These are phyloP conservation scores for Astreopora myriophthalma DNA, from an alignment of 64 coral and sea anemone genomes.

Conservation along the genomic window DNA sequence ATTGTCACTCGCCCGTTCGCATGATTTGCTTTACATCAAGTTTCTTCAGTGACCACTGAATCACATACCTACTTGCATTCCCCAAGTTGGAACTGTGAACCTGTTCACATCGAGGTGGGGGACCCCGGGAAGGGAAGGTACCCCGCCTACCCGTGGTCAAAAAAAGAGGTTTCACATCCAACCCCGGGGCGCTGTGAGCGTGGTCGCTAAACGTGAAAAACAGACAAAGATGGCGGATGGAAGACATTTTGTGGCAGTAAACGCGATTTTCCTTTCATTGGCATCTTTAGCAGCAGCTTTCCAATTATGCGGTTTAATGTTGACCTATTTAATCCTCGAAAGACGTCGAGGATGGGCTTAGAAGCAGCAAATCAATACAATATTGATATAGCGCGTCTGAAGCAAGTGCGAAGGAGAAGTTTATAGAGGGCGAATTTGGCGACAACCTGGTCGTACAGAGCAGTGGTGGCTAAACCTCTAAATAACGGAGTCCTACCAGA, in stretches of 20 bases:
- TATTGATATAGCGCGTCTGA: not conserved
- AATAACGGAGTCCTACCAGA: conserved; percentile 13
- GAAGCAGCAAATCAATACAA: not conserved
- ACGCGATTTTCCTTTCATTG: conserved; percentile 25
- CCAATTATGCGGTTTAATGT: conserved; percentile 8
- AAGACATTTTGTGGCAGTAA: conserved; percentile 28
- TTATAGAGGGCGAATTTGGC: conserved; percentile 24
- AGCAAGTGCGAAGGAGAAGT: conserved; percentile 1
- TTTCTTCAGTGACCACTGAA: too few relatives aligned
- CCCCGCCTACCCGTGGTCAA: too few relatives aligned
- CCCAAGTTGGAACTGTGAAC: too few relatives aligned
- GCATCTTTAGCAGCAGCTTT: conserved; percentile 18
- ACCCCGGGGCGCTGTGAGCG: not conserved
- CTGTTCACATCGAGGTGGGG: too few relatives aligned
- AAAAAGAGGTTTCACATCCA: too few relatives aligned
- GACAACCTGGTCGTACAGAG: not conserved
- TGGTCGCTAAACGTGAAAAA: not conserved
- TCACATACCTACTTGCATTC: too few relatives aligned
- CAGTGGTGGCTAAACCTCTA: not conserved
- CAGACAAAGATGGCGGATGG: conserved; percentile 20
- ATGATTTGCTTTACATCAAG: too few relatives aligned
- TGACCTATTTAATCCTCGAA: conserved; percentile 20
- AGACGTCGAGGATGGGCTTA: not conserved
- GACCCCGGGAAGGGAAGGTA: too few relatives aligned
- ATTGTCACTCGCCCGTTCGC: too few relatives aligned